Conservation (phyloP, 1,140 invertebrate species). For the Heliconius nattereri region DNA sequence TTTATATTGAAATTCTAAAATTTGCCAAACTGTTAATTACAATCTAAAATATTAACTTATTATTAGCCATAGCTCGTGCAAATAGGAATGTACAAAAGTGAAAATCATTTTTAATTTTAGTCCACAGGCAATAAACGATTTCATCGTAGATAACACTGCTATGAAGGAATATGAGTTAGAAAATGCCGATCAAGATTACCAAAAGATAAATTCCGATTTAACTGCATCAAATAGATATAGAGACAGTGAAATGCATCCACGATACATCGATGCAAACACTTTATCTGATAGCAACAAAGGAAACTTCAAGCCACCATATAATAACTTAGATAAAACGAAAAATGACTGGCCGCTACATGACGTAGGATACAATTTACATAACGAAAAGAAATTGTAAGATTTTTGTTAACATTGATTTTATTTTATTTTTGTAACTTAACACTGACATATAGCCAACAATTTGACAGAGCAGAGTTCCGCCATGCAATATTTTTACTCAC, state of each 20-base stretch:
- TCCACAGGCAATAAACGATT: neutral
- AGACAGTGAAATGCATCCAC: neutral
- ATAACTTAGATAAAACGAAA: neutral
- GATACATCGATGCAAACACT: neutral
- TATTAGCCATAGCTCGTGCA: too few species aligned
- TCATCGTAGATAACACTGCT: neutral
- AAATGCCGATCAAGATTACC: neutral
- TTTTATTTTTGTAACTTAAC: neutral
- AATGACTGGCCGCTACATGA: neutral
- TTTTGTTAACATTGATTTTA: neutral
- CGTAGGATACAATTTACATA: conserved; percentile 4
- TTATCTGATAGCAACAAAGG: neutral
- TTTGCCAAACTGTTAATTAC: too few species aligned
- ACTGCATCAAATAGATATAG: neutral
- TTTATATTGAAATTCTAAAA: too few species aligned
- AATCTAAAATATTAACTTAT: too few species aligned
- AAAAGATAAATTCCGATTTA: neutral
- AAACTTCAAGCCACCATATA: neutral
- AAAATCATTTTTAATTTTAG: neutral
- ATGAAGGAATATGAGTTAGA: neutral
- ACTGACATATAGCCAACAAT: neutral
- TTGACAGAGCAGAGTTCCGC: too few species aligned
- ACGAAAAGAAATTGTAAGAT: conserved; percentile 44
- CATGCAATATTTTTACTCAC: too few species aligned
- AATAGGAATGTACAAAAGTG: neutral